Evolutionary conservation across 64 coral and sea anemone genomes (phyloP).

Genomic region (Acropora tenuis): DNA sequence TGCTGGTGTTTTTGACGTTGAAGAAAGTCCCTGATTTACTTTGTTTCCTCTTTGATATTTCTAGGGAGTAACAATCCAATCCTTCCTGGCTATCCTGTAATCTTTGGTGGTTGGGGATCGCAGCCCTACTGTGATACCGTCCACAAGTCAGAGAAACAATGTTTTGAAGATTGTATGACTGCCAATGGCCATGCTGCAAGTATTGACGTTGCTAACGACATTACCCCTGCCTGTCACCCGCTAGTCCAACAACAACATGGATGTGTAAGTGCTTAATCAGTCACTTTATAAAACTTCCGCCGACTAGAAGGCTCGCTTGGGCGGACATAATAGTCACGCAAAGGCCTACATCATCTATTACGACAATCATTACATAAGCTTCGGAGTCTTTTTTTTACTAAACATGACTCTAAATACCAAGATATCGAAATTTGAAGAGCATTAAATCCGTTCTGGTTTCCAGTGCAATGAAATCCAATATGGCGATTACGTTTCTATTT

Average conservation of each 20-base stretch:
- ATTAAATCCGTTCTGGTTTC: background rate
- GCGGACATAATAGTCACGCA: background rate
- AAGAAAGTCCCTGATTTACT: background rate
- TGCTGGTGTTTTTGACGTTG: background rate
- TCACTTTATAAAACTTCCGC: background rate
- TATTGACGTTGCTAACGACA: conserved; percentile 22
- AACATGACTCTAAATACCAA: background rate
- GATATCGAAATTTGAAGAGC: background rate
- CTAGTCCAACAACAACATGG: background rate
- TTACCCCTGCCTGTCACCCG: conserved; percentile 12
- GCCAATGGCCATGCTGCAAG: background rate
- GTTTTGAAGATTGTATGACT: conserved; percentile 42
- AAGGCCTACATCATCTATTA: background rate
- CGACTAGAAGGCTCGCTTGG: background rate
- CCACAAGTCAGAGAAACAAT: background rate
- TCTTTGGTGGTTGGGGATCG: conserved; percentile 10
- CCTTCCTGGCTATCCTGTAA: conserved; percentile 17
- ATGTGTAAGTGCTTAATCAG: conserved; percentile 12
- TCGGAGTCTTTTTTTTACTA: background rate
- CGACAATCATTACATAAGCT: too few relatives aligned
- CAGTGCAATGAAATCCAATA: background rate
- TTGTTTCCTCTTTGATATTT: background rate
- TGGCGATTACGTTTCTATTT: background rate
- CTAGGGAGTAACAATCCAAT: conserved; percentile 24
- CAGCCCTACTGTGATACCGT: conserved; percentile 26